Conservation (phyloP, 2,797 vertebrate species). For the Podarcis siculus region DNA sequence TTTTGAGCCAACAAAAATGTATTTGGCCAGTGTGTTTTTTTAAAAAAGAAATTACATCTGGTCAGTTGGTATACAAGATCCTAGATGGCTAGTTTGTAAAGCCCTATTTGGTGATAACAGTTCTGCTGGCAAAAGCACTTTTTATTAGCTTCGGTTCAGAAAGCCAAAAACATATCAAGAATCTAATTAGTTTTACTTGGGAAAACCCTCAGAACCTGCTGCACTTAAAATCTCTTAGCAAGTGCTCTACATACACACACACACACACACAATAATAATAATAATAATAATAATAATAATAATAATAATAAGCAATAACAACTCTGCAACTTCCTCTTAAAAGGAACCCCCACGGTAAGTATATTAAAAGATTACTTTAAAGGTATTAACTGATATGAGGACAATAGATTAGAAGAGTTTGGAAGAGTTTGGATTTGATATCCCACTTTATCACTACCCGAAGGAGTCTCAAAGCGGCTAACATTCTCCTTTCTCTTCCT, state of each 20-base stretch:
- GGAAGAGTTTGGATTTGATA: too few relatives aligned
- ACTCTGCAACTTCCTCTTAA: too few relatives aligned
- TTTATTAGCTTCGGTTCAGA: neutral
- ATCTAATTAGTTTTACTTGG: neutral
- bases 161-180: neutral
- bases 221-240: neutral
- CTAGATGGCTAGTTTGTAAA: neutral
- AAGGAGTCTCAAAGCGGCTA: too few relatives aligned
- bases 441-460: too few relatives aligned
- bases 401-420: neutral
- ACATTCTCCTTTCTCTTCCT: too few relatives aligned
- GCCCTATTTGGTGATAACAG: neutral
- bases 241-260: neutral
- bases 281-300: too few relatives aligned
- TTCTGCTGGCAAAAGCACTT: neutral
- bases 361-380: neutral
- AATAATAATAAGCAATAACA: too few relatives aligned
- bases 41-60: neutral
- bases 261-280: too few relatives aligned
- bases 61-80: slow-evolving; percentile 7
- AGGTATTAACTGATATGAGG: neutral
- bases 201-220: neutral
- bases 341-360: too few relatives aligned
- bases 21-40: neutral
- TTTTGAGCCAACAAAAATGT: slow-evolving; percentile 19